Percentiles rank a stretch among this genome's conserved stretches.
Conservation (phyloP, 2,797 vertebrate species). For the Rhinogobio ventralis region DNA sequence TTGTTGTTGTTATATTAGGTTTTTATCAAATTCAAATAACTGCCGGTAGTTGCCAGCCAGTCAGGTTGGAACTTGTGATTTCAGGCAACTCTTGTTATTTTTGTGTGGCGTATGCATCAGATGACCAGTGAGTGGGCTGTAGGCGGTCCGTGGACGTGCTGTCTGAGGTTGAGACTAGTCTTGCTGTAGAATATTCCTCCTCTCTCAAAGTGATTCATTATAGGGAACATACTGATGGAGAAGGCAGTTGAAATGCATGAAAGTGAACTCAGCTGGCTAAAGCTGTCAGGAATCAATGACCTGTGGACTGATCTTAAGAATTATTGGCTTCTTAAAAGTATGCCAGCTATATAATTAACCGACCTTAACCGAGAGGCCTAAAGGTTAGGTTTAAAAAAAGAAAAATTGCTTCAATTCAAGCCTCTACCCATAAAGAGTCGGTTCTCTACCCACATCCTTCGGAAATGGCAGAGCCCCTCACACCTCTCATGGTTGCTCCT, state of each 20-base stretch:
- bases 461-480: conserved; percentile 11
- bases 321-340: conserved; percentile 68
- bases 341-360: conserved; percentile 74
- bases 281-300: conserved; percentile 69
- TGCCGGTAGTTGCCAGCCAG: background rate
- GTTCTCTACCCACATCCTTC: conserved; percentile 21
- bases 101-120: background rate
- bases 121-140: background rate
- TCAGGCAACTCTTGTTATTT: background rate
- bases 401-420: conserved; percentile 24
- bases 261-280: conserved; percentile 58
- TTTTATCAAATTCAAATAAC: background rate
- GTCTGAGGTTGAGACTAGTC: background rate
- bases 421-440: conserved; percentile 9
- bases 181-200: conserved; percentile 22
- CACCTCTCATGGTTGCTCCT: conserved; percentile 1
- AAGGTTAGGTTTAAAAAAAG: conserved; percentile 45
- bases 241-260: conserved; percentile 59
- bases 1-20: background rate
- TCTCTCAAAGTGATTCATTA: conserved; percentile 39
- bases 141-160: background rate
- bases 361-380: conserved; percentile 73
- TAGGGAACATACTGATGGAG: conserved; percentile 17
- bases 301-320: conserved; percentile 72
- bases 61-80: background rate